A percentile compares a stretch with the other conserved stretches of the same genome.
These are phyloP conservation scores for Mythimna albipuncta DNA, from an alignment of 2,888 invertebrate genomes.

Conservation along the genomic window DNA sequence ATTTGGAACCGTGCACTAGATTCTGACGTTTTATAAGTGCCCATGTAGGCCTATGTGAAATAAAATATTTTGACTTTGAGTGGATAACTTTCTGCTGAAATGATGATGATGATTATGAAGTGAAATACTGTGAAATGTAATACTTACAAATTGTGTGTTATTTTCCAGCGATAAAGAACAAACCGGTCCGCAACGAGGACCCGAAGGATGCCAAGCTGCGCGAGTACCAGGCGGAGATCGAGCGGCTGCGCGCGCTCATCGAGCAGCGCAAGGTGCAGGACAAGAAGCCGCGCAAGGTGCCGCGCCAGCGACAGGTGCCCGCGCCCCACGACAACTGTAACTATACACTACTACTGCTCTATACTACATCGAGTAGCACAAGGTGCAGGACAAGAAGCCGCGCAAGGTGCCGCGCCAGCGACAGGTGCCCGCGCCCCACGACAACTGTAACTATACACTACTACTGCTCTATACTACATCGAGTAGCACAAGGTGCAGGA, in stretches of 20 bases:
- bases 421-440: too few relatives aligned
- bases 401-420: too few relatives aligned
- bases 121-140: background rate
- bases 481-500: too few relatives aligned
- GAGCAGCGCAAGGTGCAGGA: conserved; percentile 82
- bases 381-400: too few relatives aligned
- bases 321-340: conserved; percentile 61
- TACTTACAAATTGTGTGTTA: background rate
- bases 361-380: too few relatives aligned
- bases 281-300: conserved; percentile 58
- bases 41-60: too few relatives aligned
- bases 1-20: too few relatives aligned
- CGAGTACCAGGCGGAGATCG: conserved; percentile 98
- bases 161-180: conserved; percentile 97
- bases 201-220: conserved; percentile 99
- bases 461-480: too few relatives aligned
- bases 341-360: conserved; percentile 17
- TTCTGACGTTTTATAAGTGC: too few relatives aligned
- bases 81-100: too few relatives aligned
- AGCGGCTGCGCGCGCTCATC: conserved; percentile 91
- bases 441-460: too few relatives aligned
- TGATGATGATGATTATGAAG: background rate
- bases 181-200: conserved; percentile 99
- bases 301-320: conserved; percentile 25
- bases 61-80: too few relatives aligned